phyloP scores from a whole-genome alignment of 1,140 invertebrate genomes.

The Drosophila jambulina region DNA sequence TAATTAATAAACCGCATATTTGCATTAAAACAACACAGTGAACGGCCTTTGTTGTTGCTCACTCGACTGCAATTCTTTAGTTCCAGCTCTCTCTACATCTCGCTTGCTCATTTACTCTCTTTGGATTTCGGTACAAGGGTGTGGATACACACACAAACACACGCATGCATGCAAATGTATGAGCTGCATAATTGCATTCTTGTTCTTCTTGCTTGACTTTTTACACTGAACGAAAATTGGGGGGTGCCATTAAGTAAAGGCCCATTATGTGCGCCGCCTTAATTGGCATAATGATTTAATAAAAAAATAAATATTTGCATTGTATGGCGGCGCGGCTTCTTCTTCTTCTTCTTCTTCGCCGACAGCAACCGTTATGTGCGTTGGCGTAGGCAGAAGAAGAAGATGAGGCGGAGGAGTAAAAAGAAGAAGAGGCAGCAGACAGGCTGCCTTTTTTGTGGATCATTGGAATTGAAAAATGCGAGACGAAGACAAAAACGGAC shows the following conservation, averaged over 20 bases:
- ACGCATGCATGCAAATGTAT: constrained; percentile 33
- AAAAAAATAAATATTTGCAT: constrained; percentile 82
- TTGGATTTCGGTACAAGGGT: constrained; percentile 53
- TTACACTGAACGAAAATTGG: constrained; percentile 69
- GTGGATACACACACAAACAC: constrained; percentile 63
- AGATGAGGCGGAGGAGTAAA: constrained; percentile 1
- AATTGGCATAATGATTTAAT: constrained; percentile 84
- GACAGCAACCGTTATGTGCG: constrained; percentile 61
- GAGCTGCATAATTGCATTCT: constrained; percentile 76
- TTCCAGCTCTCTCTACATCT: constrained; percentile 22
- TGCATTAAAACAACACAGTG: constrained; percentile 71
- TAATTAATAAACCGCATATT: constrained; percentile 84
- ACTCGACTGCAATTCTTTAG: constrained; percentile 56
- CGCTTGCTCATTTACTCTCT: constrained; percentile 24
- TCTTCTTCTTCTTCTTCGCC: constrained; percentile 16
- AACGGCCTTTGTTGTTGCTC: constrained; percentile 74
- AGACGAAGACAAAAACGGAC: constrained; percentile 39
- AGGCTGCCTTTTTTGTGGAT: constrained; percentile 77
- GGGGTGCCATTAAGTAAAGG: constrained; percentile 7
- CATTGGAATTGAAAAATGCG: constrained; percentile 78
- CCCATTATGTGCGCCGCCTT: constrained; percentile 45
- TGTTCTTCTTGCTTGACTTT: constrained; percentile 33
- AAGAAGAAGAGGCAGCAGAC: constrained; percentile 47
- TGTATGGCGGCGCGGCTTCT: constrained; percentile 59
- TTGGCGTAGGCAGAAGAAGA: constrained; percentile 55